Base-by-base conservation (phyloP, 2,888 invertebrate genomes). In the Alloscopus bannaensis region DNA sequence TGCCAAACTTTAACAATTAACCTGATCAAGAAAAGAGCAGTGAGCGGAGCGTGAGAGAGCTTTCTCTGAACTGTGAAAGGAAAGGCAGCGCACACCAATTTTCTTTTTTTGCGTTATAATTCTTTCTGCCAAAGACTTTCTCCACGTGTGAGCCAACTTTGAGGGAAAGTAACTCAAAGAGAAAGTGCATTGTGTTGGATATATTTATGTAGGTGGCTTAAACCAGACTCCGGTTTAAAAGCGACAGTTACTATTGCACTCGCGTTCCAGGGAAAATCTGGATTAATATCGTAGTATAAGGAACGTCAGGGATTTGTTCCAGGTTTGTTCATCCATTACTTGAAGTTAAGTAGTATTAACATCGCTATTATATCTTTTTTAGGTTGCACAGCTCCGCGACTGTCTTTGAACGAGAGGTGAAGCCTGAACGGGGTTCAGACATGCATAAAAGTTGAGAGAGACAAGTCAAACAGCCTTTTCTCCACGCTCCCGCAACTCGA, bases 1-100 rank as follows among this genome's bases (percentile, higher is more conserved):
- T 78, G 71, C 64, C 45, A 80, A 80, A 80, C 73, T 80, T 80
- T 80, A 80, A 80, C 80, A 75, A 80, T 80, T 80, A 80, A 73
- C 80, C 73, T 80, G 69, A 80, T 78, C 78, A 78, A 42, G 66
- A 68, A 65, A 73, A 52, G 62, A 72, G 64, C 70, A 70, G 70
- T 20, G 72, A 73, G 65, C 45, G 29, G 60, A 64, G 64, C 64
- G 55, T 55, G 22, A 62, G n/a, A n/a, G n/a, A n/a, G n/a, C n/a
- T n/a, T n/a, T n/a, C n/a, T n/a, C n/a, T n/a, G n/a, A n/a, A n/a
- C n/a, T n/a, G n/a, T n/a, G n/a, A n/a, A n/a, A n/a, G n/a, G n/a
- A n/a, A n/a, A n/a, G n/a, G n/a, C n/a, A n/a, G n/a, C n/a, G n/a
- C n/a, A n/a, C n/a, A n/a, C n/a, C n/a, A n/a, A n/a, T n/a, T n/a